Evolutionary conservation across 2,888 invertebrate species (phyloP).

Genomic region (Xestia ashworthii): DNA sequence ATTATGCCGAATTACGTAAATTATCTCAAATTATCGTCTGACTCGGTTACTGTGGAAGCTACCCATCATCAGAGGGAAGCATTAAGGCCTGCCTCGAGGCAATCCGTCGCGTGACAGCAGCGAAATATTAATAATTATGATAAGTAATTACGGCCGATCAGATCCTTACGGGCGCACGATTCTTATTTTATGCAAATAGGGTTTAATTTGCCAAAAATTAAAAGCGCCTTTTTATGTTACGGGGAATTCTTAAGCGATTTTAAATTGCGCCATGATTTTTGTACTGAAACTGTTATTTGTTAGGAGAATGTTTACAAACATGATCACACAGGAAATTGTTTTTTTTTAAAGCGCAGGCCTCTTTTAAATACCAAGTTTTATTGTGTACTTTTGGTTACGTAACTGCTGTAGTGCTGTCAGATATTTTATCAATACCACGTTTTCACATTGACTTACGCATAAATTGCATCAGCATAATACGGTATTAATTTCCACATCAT

Average conservation of each 20-base stretch:
- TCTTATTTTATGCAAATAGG: conserved; percentile 76
- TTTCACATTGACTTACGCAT: conserved; percentile 48
- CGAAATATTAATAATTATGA: conserved; percentile 85
- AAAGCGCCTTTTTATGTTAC: conserved; percentile 55
- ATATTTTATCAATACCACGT: conserved; percentile 5
- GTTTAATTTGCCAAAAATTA: conserved; percentile 69
- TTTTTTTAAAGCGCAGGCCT: neutral
- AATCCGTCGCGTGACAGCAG: conserved; percentile 83
- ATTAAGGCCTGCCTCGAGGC: conserved; percentile 78
- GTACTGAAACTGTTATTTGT: conserved; percentile 24
- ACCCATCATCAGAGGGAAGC: conserved; percentile 79
- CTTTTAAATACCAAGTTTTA: neutral
- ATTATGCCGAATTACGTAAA: conserved; percentile 88
- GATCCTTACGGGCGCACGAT: conserved; percentile 70
- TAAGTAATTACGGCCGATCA: conserved; percentile 78
- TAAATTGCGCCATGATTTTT: conserved; percentile 53
- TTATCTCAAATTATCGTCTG: conserved; percentile 88
- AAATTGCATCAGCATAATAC: conserved; percentile 27
- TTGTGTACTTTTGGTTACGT: neutral
- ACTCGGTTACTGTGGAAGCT: conserved; percentile 80
- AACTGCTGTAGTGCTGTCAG: neutral
- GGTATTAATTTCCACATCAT: conserved; percentile 36
- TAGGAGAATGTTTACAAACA: conserved; percentile 40
- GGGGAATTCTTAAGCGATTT: conserved; percentile 48
- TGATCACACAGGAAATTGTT: neutral